These are phyloP conservation scores for Aethina tumida DNA, from an alignment of 1,140 invertebrate species.

Conservation along the genomic window DNA sequence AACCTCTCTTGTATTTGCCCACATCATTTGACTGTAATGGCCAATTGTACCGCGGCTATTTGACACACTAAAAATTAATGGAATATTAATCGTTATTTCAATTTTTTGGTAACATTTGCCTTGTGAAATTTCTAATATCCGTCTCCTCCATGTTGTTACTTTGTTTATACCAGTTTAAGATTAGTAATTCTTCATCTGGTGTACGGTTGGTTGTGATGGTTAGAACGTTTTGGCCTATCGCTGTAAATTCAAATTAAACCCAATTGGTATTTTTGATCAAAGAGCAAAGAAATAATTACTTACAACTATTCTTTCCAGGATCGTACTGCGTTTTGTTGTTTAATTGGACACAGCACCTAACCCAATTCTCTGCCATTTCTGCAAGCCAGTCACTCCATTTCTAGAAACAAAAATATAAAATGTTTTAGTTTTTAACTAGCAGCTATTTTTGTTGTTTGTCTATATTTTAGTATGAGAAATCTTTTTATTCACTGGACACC, in stretches of 20 bases:
- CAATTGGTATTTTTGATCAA: neutral
- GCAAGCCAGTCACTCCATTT: conserved; percentile 16
- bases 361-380: conserved; percentile 18
- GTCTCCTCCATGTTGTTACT: conserved; percentile 12
- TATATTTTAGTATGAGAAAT: no score
- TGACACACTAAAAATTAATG: conserved; percentile 6
- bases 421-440: neutral
- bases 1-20: conserved; percentile 42
- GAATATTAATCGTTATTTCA: neutral
- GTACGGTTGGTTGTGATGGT: conserved; percentile 7
- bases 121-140: conserved; percentile 15
- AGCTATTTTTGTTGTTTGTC: no score
- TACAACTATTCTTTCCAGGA: conserved; percentile 14
- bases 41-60: conserved; percentile 23
- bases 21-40: conserved; percentile 45
- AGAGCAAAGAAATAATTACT: neutral
- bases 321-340: conserved; percentile 15
- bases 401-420: conserved; percentile 9
- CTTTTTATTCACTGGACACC: neutral
- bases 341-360: conserved; percentile 12
- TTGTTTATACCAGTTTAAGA: conserved; percentile 19
- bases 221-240: conserved; percentile 16
- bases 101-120: conserved; percentile 10
- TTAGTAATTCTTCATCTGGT: conserved; percentile 13
- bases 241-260: conserved; percentile 11